Base-by-base conservation (phyloP, 2,888 invertebrate genomes). In the Drosophila setosimentum region DNA sequence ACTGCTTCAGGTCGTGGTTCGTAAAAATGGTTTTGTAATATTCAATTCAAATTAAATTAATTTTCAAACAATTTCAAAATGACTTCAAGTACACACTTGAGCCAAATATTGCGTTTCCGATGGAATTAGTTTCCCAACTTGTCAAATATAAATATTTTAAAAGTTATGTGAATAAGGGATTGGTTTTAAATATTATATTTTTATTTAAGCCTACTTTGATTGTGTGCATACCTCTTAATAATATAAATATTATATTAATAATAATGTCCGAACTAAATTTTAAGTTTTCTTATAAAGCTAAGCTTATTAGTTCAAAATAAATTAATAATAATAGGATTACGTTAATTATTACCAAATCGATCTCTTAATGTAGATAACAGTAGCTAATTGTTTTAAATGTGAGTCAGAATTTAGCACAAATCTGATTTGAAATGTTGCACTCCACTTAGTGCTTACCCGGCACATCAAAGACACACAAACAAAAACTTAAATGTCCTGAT, bases 351-450 rank as follows among this genome's bases (percentile, higher is more conserved):
- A 8, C 21, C n/a, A 24, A 58, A n/a, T 42, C 18, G 2, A 8
- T 29, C 30, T 60, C 21, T 3, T 21, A 45, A 8, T 11, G 33
- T 49, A 16, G 24, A 57, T 42, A 6, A 33, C 57, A 60, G 63
- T 55, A 37, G 77, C 66, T 71, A 83, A 72, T 83, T 86, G 68
- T 83, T 68, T 60, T 59, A 68, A 73, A 72, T 69, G 66, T 70
- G 10, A 21, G 64, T n/a, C 11, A 37, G 29, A 48, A 60, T 55
- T 75, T 45, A 58, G 48, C 59, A 55, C 33, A 57, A 45, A 57
- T 57, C 40, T 45, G 61, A 63, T 76, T 66, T 61, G 50, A 54
- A 62, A 61, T 62, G 58, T 59, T 50, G 24, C 45, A 66, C 40
- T 27, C 27, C n/a, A 49, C 8, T 57, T 32, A 37, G 16, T 40